A percentile compares a stretch with the other conserved stretches of the same genome.
Evolutionary conservation across 2,113 vertebrate genomes (phyloP).

Genomic region (Gobiocypris rarus): DNA sequence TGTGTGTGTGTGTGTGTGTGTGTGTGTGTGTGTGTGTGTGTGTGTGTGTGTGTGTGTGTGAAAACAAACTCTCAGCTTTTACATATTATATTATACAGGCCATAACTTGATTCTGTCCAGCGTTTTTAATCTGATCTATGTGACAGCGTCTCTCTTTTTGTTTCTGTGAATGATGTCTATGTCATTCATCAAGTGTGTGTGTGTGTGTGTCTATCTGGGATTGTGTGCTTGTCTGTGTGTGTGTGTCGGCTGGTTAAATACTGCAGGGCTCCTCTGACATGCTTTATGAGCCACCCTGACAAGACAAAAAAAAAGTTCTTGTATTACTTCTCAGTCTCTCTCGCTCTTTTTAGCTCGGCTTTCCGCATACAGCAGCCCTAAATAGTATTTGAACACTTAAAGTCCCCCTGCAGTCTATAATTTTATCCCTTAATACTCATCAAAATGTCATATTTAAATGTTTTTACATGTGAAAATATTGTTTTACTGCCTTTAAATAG

Average conservation of each 20-base stretch:
- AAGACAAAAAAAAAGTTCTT: neutral
- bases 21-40: neutral
- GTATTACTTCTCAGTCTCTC: neutral
- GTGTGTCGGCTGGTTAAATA: slow-evolving; percentile 39
- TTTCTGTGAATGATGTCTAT: slow-evolving; percentile 12
- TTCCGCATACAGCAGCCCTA: neutral
- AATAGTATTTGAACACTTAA: neutral
- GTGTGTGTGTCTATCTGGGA: neutral
- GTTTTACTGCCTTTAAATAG: too few relatives aligned
- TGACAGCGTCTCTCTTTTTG: slow-evolving; percentile 6
- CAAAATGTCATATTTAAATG: too few relatives aligned
- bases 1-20: neutral
- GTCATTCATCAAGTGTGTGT: slow-evolving; percentile 29
- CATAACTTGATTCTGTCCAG: neutral
- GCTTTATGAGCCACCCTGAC: slow-evolving; percentile 30
- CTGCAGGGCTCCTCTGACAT: slow-evolving; percentile 25
- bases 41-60: neutral
- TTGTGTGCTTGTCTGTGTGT: neutral
- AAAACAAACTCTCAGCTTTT: neutral
- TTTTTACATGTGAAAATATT: too few relatives aligned
- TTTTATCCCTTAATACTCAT: too few relatives aligned
- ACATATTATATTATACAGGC: neutral
- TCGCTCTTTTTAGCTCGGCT: neutral
- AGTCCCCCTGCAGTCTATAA: too few relatives aligned
- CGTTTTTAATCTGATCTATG: slow-evolving; percentile 5